Evolutionary conservation across 1,140 invertebrate species (phyloP).

Genomic region (Leptinotarsa lineolata): DNA sequence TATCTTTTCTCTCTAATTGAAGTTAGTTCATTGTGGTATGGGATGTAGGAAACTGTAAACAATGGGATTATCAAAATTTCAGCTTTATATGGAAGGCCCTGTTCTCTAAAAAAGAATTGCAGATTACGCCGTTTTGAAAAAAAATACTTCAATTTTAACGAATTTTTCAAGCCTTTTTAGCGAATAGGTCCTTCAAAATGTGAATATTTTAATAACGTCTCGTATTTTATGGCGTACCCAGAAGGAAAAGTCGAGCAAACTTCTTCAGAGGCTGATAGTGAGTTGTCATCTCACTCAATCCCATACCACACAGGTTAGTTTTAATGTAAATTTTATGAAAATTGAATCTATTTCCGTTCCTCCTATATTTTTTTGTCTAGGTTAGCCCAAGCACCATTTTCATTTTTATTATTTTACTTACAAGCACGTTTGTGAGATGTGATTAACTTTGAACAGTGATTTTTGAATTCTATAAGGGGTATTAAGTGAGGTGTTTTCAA

Average conservation of each 20-base stretch:
- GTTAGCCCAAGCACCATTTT: slow-evolving; percentile 37
- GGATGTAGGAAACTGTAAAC: slow-evolving; percentile 38
- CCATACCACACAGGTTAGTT: slow-evolving; percentile 73
- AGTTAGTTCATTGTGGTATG: slow-evolving; percentile 41
- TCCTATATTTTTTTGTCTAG: background rate
- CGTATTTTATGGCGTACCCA: slow-evolving; percentile 50
- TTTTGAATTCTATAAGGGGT: no score
- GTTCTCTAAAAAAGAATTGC: slow-evolving; percentile 8
- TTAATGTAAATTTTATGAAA: slow-evolving; percentile 33
- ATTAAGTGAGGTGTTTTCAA: no score
- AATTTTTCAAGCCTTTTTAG: slow-evolving; percentile 14
- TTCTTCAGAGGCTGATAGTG: slow-evolving; percentile 79
- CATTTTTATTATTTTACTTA: background rate
- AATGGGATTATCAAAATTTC: slow-evolving; percentile 43
- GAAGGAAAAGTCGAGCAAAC: slow-evolving; percentile 59
- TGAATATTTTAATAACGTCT: slow-evolving; percentile 25
- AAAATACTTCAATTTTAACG: background rate
- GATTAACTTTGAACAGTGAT: no score
- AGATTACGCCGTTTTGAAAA: background rate
- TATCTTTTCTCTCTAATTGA: slow-evolving; percentile 18
- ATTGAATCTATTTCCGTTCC: background rate
- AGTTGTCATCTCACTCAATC: slow-evolving; percentile 78
- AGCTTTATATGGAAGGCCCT: slow-evolving; percentile 15
- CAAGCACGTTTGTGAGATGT: background rate
- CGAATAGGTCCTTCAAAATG: slow-evolving; percentile 19